Conservation (phyloP, 2,113 vertebrate genomes). For the Lophura nycthemera region DNA sequence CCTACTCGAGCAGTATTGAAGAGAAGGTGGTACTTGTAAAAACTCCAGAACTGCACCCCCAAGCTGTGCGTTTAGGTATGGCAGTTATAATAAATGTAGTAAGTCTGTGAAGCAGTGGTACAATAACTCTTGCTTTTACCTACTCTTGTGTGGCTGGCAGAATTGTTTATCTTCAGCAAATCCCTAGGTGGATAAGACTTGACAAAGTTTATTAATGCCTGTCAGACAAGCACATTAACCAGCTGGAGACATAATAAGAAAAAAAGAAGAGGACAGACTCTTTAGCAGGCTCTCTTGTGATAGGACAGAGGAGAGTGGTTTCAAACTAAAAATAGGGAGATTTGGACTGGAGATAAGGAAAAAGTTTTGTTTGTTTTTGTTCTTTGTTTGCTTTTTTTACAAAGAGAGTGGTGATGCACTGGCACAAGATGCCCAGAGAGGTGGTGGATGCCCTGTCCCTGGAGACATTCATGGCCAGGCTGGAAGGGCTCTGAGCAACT, state of each 20-base stretch:
- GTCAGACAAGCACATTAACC: background rate
- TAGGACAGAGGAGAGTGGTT: too few species aligned
- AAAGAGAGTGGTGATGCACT: too few species aligned
- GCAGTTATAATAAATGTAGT: fast-evolving
- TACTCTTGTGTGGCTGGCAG: background rate
- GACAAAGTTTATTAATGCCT: background rate
- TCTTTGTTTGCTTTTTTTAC: too few species aligned
- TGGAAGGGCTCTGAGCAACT: too few species aligned
- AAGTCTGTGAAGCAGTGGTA: background rate
- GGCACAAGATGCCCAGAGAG: too few species aligned
- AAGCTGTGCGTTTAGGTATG: background rate
- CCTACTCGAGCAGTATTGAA: background rate
- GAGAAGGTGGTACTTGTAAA: background rate
- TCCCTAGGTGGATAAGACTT: background rate
- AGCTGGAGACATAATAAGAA: background rate
- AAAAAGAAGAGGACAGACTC: too few species aligned
- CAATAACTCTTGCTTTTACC: fast-evolving
- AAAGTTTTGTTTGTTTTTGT: too few species aligned
- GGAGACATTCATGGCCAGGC: too few species aligned
- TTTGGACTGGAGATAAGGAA: too few species aligned
- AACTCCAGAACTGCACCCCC: background rate
- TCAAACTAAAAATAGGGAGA: too few species aligned
- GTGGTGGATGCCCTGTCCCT: too few species aligned
- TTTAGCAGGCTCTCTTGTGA: too few species aligned
- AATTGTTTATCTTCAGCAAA: background rate